phyloP scores from a whole-genome alignment of 2,113 vertebrate genomes.

The Sapajus apella region DNA sequence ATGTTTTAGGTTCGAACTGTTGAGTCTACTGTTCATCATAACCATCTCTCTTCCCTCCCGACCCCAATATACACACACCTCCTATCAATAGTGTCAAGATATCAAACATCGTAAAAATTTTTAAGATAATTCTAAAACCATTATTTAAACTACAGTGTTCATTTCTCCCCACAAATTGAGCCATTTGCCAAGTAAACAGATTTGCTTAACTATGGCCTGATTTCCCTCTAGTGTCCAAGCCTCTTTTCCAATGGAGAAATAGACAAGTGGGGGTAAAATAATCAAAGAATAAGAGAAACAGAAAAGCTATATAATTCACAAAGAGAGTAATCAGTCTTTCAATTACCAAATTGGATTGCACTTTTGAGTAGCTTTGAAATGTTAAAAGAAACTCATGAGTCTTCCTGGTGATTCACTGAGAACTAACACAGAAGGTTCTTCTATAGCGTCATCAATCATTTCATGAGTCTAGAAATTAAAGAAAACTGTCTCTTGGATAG shows the following conservation, averaged over 20 bases:
- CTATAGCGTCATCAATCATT: background rate
- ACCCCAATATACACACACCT: background rate
- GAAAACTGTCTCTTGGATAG: background rate
- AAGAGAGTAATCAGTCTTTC: background rate
- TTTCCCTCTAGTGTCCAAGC: background rate
- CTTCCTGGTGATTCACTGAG: background rate
- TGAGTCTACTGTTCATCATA: background rate
- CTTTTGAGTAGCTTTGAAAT: slow-evolving; percentile 22
- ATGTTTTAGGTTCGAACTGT: slow-evolving; percentile 21
- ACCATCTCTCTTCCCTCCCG: background rate
- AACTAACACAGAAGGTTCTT: background rate
- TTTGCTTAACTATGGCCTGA: background rate
- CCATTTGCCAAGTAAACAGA: background rate
- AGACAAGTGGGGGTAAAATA: background rate
- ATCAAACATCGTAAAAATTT: background rate
- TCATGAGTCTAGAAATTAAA: slow-evolving; percentile 26
- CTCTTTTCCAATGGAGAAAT: slow-evolving; percentile 18
- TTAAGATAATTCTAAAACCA: slow-evolving; percentile 36
- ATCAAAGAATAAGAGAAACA: background rate
- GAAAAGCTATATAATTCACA: background rate
- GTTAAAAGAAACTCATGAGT: background rate
- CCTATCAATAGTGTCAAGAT: background rate
- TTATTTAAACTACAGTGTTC: background rate
- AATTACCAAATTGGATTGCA: background rate
- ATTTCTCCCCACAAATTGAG: slow-evolving; percentile 1